Base-by-base conservation (phyloP, 2,797 vertebrate genomes). In the Alauda arvensis region DNA sequence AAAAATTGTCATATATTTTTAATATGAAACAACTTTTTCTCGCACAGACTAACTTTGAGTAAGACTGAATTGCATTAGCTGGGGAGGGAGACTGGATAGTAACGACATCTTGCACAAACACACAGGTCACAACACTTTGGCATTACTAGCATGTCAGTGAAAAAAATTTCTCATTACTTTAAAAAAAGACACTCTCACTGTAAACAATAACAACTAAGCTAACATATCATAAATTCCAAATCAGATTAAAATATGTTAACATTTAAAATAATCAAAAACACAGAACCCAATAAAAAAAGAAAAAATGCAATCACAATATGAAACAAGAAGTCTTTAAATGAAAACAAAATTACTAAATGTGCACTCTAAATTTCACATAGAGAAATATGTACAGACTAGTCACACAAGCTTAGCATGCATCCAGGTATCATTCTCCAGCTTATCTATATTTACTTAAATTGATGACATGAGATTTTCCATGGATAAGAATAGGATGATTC, bases 71-170 rank as follows among this genome's bases (percentile, higher is more conserved):
- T 33, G 3, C 33, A 14, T 29, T 57, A 62, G 2, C 26, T 61
- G 18, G 1, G 14, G 3, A 60, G 3, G 2, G 34, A 77, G 5
- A 18, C 0, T 18, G 24, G n/a, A n/a, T 7, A 33, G 15, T 53
- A 31, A 28, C 2, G 2, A 28, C 12, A 53, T 12, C 8, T 29
- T 69, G 3, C 7, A 48, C 28, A 56, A 48, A 37, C 7, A 25
- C 4, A 0, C 6, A 23, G 13, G 6, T 40, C 21, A 34, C 6
- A 69, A 29, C 3, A 42, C 14, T 43, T 68, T 37, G 14, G 1
- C 8, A 43, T 24, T 8, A 18, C 9, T 34, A 61, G 3, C 13
- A 21, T 15, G 4, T 8, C 7, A 74, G 23, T 39, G 13, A 69
- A 69, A 86, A 76, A 3, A 48, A 14, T 13, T 23, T 20, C 9